Conservation (phyloP, 2,888 invertebrate species). For the Bimastos eiseni region DNA sequence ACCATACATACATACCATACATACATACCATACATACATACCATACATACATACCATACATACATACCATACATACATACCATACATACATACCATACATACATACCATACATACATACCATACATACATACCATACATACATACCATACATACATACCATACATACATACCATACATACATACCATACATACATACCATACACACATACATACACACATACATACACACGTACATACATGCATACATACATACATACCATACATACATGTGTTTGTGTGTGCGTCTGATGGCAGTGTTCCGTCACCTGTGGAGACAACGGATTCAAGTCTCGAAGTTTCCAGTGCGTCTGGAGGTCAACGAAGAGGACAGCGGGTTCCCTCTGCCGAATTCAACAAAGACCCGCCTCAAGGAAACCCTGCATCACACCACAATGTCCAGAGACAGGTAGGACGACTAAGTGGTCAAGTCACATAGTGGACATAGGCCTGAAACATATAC, state of each 20-base stretch:
- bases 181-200: no score
- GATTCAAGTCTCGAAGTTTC: conserved; percentile 15
- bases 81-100: no score
- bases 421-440: background rate
- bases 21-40: no score
- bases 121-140: no score
- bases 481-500: no score
- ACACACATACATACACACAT: background rate
- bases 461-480: no score
- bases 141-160: no score
- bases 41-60: no score
- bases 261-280: background rate
- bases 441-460: background rate
- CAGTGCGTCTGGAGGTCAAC: conserved; percentile 28
- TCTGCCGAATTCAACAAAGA: conserved; percentile 13
- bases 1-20: no score
- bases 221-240: background rate
- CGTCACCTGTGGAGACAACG: conserved; percentile 21
- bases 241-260: background rate
- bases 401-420: background rate
- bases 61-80: no score
- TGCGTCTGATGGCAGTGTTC: conserved; percentile 5
- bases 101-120: no score
- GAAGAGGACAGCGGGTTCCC: background rate
- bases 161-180: no score